These are phyloP conservation scores for Gasterosteus aculeatus DNA, from an alignment of 2,113 vertebrate species.

Conservation along the genomic window DNA sequence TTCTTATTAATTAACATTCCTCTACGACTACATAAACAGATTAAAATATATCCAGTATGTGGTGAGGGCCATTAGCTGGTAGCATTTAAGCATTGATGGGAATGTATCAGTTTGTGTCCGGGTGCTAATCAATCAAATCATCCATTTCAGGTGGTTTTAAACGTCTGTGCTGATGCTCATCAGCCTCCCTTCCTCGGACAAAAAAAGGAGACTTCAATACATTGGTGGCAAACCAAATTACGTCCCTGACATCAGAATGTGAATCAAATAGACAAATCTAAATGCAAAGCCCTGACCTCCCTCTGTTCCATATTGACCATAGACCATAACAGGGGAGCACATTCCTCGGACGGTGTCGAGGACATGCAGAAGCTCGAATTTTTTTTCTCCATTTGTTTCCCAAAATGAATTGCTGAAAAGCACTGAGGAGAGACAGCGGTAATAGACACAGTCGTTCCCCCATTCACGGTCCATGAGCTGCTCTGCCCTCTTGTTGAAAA, in stretches of 20 bases:
- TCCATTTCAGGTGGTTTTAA: not conserved
- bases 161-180: not conserved
- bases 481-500: constrained; percentile 48
- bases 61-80: too few species aligned
- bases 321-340: not conserved
- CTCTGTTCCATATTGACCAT: not conserved
- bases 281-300: constrained; percentile 45
- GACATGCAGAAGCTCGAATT: constrained; percentile 3
- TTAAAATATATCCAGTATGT: not conserved
- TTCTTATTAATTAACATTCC: not conserved
- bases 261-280: constrained; percentile 46
- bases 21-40: not conserved
- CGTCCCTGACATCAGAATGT: constrained; percentile 43
- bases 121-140: not conserved
- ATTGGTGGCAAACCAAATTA: constrained; percentile 39
- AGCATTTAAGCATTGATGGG: not conserved
- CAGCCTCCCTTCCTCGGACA: constrained; percentile 7
- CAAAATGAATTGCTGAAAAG: constrained; percentile 20
- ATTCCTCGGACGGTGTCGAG: not conserved
- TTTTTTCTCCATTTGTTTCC: constrained; percentile 5
- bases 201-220: constrained; percentile 22
- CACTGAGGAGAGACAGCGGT: constrained; percentile 31
- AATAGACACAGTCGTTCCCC: constrained; percentile 56
- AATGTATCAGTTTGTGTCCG: not conserved
- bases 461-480: constrained; percentile 42